Conservation (phyloP, 1,140 invertebrate genomes). For the Sycophaga agraensis region DNA sequence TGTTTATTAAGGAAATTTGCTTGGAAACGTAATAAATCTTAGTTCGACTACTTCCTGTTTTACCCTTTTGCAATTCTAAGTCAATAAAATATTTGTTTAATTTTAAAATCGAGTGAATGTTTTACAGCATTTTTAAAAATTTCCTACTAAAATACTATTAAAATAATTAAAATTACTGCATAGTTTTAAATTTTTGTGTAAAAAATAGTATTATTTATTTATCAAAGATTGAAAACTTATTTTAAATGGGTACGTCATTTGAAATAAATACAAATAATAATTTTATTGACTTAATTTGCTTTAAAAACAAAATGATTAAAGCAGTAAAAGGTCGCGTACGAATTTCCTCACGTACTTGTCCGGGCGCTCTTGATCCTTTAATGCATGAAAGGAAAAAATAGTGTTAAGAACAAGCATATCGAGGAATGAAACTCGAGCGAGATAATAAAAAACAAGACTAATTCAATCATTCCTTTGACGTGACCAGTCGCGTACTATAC, state of each 20-base stretch:
- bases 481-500: constrained; percentile 38
- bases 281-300: background rate
- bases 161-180: too few species aligned
- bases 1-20: too few species aligned
- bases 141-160: too few species aligned
- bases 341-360: constrained; percentile 19
- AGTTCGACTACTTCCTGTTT: too few species aligned
- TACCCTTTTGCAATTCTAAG: background rate
- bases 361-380: constrained; percentile 17
- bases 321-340: constrained; percentile 27
- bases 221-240: too few species aligned
- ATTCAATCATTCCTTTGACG: constrained; percentile 47
- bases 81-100: constrained; percentile 7
- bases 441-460: constrained; percentile 22
- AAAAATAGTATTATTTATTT: too few species aligned
- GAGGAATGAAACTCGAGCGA: constrained; percentile 21
- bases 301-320: constrained; percentile 2
- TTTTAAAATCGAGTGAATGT: too few species aligned
- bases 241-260: too few species aligned
- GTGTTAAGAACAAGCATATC: constrained; percentile 24
- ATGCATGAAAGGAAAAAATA: background rate
- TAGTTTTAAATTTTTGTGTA: too few species aligned
- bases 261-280: background rate
- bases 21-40: constrained; percentile 3
- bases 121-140: too few species aligned